Percentiles rank a stretch among this genome's conserved stretches.
phyloP scores from a whole-genome alignment of 2,113 vertebrate genomes.

The Cyprinus carpio region DNA sequence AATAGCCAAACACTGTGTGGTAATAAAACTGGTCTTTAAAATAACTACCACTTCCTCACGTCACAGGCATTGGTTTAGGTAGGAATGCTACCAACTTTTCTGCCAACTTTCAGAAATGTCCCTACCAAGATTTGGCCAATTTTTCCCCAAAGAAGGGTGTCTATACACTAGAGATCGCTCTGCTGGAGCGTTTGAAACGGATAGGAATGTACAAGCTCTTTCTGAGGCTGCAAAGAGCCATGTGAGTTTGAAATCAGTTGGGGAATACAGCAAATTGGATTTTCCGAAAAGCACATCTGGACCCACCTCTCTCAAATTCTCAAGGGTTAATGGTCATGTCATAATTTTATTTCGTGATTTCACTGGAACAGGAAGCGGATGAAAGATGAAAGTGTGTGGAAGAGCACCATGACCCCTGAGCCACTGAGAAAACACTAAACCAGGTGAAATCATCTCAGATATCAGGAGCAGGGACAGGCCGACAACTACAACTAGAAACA shows the following conservation, averaged over 20 bases:
- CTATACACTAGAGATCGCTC: slow-evolving; percentile 26
- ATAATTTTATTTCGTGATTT: slow-evolving; percentile 23
- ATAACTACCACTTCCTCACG: background rate
- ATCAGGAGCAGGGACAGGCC: no score
- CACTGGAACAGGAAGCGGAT: slow-evolving; percentile 4
- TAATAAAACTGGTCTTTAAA: background rate
- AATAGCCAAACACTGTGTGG: background rate
- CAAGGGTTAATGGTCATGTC: slow-evolving; percentile 36
- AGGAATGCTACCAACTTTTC: background rate
- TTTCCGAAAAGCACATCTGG: slow-evolving; percentile 26
- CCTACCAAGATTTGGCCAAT: slow-evolving; percentile 21
- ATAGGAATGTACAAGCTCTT: slow-evolving; percentile 33
- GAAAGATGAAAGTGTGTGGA: slow-evolving; percentile 24
- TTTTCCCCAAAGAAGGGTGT: slow-evolving; percentile 28
- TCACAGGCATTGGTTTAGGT: background rate
- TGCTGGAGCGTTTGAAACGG: slow-evolving; percentile 34
- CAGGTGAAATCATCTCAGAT: no score
- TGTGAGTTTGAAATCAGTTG: slow-evolving; percentile 19
- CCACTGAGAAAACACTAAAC: no score
- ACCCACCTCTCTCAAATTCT: slow-evolving; percentile 26
- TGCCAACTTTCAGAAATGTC: slow-evolving; percentile 18
- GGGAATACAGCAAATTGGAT: slow-evolving; percentile 35
- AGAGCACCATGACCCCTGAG: no score
- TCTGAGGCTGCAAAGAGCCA: slow-evolving; percentile 26
- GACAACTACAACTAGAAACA: no score